A percentile compares a stretch with the other conserved stretches of the same genome.
These are phyloP conservation scores for Marmota monax DNA, from an alignment of 2,113 vertebrate species.

Conservation along the genomic window DNA sequence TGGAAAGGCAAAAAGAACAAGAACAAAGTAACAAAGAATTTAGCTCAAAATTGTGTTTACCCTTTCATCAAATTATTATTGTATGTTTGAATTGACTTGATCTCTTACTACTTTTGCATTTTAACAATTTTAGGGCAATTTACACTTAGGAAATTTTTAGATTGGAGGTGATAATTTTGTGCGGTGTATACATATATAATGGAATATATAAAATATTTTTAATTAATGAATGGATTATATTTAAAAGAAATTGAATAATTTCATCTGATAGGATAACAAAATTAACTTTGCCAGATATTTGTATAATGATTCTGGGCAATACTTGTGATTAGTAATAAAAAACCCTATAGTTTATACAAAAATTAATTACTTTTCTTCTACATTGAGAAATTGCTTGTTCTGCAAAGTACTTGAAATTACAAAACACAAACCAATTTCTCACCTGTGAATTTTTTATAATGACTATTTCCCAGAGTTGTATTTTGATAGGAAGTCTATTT, in stretches of 20 bases:
- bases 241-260: not conserved
- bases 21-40: not conserved
- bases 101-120: not conserved
- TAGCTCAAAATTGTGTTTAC: not conserved
- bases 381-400: not conserved
- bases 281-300: not conserved
- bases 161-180: not conserved
- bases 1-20: not conserved
- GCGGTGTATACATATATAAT: not conserved
- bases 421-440: not conserved
- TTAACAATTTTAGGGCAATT: not conserved
- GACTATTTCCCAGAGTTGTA: not conserved
- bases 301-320: not conserved
- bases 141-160: not conserved
- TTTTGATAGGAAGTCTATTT: constrained; percentile 4
- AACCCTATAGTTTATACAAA: not conserved
- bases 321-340: not conserved
- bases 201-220: not conserved
- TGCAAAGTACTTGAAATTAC: not conserved
- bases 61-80: not conserved
- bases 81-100: not conserved
- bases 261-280: not conserved
- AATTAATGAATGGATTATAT: not conserved
- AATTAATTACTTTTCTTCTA: not conserved
- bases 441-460: not conserved